A percentile compares a stretch with the other conserved stretches of the same genome.
These are phyloP conservation scores for Isoperla grammatica DNA, from an alignment of 2,888 invertebrate genomes.

Conservation along the genomic window DNA sequence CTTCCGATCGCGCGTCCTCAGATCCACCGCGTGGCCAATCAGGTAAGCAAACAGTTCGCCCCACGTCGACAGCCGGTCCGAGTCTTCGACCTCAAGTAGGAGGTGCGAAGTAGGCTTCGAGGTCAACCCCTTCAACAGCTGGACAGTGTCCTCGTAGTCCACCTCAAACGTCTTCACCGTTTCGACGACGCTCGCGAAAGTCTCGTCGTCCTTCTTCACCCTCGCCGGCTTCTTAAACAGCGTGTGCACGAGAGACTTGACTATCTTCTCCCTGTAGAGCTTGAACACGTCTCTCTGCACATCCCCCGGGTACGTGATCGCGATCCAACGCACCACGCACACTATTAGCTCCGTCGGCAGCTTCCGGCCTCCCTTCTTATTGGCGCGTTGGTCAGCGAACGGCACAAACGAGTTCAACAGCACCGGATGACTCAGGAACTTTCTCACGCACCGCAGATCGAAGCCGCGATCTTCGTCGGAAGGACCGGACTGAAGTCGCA, in stretches of 20 bases:
- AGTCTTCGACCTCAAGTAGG: conserved; percentile 45
- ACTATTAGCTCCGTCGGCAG: conserved; percentile 40
- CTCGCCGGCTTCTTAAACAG: conserved; percentile 46
- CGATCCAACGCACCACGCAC: conserved; percentile 17
- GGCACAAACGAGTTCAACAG: conserved; percentile 43
- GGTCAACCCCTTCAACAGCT: conserved; percentile 46
- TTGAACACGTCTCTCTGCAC: conserved; percentile 38
- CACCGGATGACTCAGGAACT: conserved; percentile 44
- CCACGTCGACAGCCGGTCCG: conserved; percentile 5
- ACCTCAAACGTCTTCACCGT: conserved; percentile 45
- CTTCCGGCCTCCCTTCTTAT: conserved; percentile 35
- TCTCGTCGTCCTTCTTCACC: conserved; percentile 41
- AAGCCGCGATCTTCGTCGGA: conserved; percentile 1
- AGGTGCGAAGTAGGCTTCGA: conserved; percentile 41
- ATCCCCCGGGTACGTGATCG: conserved; percentile 31
- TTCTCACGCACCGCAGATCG: conserved; percentile 36
- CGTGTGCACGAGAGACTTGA: conserved; percentile 45
- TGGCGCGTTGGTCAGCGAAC: conserved; percentile 21
- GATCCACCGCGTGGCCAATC: neutral
- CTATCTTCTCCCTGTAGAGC: conserved; percentile 52
- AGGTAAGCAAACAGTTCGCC: conserved; percentile 15
- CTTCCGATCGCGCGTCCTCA: neutral
- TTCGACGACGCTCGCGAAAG: conserved; percentile 42
- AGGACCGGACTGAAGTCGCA: conserved; percentile 27
- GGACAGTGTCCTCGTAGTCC: conserved; percentile 43